These are phyloP conservation scores for Lepeophtheirus nordmannii DNA, from an alignment of 2,888 invertebrate species.

Conservation along the genomic window DNA sequence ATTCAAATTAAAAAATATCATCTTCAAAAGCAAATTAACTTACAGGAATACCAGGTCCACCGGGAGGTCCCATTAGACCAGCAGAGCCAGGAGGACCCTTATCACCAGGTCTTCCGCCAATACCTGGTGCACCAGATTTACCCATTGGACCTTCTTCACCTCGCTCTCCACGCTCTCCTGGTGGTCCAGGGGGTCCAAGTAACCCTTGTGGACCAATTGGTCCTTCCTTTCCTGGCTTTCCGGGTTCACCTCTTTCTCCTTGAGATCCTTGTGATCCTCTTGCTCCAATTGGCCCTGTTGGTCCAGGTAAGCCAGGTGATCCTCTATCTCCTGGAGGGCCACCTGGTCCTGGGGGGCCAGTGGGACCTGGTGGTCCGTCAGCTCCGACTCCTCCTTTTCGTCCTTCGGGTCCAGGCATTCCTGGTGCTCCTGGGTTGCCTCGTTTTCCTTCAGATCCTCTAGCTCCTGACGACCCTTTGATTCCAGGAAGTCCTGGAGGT, in stretches of 20 bases:
- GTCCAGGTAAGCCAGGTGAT: slow-evolving; percentile 46
- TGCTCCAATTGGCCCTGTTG: slow-evolving; percentile 47
- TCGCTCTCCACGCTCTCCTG: slow-evolving; percentile 45
- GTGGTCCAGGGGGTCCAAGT: slow-evolving; percentile 49
- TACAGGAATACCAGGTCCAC: slow-evolving; percentile 54
- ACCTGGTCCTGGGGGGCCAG: slow-evolving; percentile 51
- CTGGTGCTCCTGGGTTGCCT: slow-evolving; percentile 42
- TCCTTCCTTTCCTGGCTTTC: slow-evolving; percentile 55
- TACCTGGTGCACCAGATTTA: slow-evolving; percentile 53
- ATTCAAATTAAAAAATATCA: slow-evolving; percentile 13
- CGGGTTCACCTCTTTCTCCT: slow-evolving; percentile 45
- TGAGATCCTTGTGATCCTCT: slow-evolving; percentile 40
- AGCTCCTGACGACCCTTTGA: slow-evolving; percentile 42
- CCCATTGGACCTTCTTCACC: slow-evolving; percentile 40
- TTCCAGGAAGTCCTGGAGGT: slow-evolving; percentile 51
- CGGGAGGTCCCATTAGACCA: slow-evolving; percentile 48
- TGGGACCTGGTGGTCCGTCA: slow-evolving; percentile 39
- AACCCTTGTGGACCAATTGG: slow-evolving; percentile 51
- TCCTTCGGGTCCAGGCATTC: slow-evolving; percentile 31
- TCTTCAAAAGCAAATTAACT: slow-evolving; percentile 28
- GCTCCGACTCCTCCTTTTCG: slow-evolving; percentile 32
- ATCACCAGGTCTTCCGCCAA: slow-evolving; percentile 56
- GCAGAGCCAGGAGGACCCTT: slow-evolving; percentile 53
- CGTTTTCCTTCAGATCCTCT: slow-evolving; percentile 30
- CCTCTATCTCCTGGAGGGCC: slow-evolving; percentile 51